These are phyloP conservation scores for Sander lucioperca DNA, from an alignment of 2,113 vertebrate species.

Conservation along the genomic window DNA sequence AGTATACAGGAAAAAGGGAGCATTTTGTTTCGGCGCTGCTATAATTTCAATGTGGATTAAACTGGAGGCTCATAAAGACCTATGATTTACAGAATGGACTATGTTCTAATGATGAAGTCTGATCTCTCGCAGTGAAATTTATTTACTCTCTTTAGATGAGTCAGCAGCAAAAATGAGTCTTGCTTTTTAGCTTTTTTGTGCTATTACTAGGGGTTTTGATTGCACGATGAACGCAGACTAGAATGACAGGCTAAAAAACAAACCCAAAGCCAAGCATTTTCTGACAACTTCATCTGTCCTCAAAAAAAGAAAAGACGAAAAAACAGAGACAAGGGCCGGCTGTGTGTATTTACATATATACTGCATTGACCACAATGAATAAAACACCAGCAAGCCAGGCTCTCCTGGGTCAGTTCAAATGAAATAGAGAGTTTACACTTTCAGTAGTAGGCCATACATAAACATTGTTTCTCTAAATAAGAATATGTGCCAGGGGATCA, in stretches of 20 bases:
- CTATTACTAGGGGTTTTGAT: slow-evolving; percentile 61
- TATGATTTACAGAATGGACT: slow-evolving; percentile 54
- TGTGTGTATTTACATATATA: slow-evolving; percentile 75
- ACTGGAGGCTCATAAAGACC: slow-evolving; percentile 43
- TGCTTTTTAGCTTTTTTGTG: slow-evolving; percentile 34
- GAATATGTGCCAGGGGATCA: slow-evolving; percentile 73
- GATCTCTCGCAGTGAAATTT: slow-evolving; percentile 43
- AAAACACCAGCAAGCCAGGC: slow-evolving; percentile 58
- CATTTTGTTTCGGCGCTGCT: not conserved
- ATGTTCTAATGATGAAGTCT: slow-evolving; percentile 34
- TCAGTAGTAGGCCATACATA: slow-evolving; percentile 70
- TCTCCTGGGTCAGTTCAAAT: slow-evolving; percentile 72
- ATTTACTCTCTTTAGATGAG: slow-evolving; percentile 57
- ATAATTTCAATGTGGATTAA: slow-evolving; percentile 31
- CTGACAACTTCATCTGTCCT: slow-evolving; percentile 66
- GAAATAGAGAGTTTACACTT: slow-evolving; percentile 74
- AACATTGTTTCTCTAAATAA: slow-evolving; percentile 80
- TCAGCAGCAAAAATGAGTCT: slow-evolving; percentile 55
- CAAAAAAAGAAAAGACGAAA: slow-evolving; percentile 12
- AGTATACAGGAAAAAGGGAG: not conserved
- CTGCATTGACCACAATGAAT: slow-evolving; percentile 74
- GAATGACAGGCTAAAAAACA: slow-evolving; percentile 63
- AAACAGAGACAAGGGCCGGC: slow-evolving; percentile 41
- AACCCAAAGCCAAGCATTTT: slow-evolving; percentile 69
- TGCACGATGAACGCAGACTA: slow-evolving; percentile 38